Percentiles rank a stretch among this genome's conserved stretches.
Evolutionary conservation across 2,797 vertebrate species (phyloP).

Genomic region (Bucorvus abyssinicus): DNA sequence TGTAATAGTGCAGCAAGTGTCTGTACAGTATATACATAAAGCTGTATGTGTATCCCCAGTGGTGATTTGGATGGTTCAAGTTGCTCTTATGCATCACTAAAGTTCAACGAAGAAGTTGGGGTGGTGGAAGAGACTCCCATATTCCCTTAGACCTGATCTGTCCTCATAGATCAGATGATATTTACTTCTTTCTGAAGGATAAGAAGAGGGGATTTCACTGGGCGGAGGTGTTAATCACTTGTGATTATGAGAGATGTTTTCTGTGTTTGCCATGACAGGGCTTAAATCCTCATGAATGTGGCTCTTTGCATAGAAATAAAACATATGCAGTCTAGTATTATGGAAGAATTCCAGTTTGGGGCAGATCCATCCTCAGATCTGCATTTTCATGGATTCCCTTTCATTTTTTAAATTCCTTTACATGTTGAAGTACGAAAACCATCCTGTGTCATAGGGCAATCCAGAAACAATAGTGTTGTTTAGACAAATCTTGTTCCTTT

Average conservation of each 20-base stretch:
- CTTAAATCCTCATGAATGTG: neutral
- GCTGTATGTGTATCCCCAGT: neutral
- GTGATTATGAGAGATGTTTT: neutral
- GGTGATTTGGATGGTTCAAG: neutral
- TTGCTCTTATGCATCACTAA: neutral
- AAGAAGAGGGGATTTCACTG: neutral
- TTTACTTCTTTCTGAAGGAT: neutral
- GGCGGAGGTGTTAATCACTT: neutral
- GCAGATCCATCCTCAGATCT: neutral
- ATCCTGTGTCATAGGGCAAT: neutral
- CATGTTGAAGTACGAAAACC: neutral
- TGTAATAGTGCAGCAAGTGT: neutral
- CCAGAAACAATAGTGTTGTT: neutral
- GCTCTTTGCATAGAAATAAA: neutral
- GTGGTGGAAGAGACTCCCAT: neutral
- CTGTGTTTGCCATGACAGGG: neutral
- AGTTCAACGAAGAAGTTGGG: neutral
- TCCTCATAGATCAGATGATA: neutral
- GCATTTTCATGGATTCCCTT: neutral
- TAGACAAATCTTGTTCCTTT: neutral
- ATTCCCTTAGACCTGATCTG: neutral
- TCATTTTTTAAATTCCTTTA: neutral
- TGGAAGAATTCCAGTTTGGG: neutral
- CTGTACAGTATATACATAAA: neutral
- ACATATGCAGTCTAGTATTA: neutral